phyloP scores from a whole-genome alignment of 2,113 vertebrate species.

The Dascyllus trimaculatus region DNA sequence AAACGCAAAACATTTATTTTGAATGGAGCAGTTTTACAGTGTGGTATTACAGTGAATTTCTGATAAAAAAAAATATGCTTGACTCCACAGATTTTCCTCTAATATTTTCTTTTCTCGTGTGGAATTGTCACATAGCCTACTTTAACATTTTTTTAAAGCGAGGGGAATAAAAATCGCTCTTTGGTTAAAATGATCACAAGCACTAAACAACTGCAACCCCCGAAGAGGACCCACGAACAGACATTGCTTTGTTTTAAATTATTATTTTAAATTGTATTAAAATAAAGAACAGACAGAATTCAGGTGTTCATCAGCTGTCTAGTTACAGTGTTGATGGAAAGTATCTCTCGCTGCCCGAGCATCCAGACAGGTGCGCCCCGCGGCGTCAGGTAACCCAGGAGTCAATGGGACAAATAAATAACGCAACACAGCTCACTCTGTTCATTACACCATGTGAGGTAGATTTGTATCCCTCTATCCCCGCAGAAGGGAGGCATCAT shows the following conservation, averaged over 20 bases:
- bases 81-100: background rate
- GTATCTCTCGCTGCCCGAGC: conserved; percentile 46
- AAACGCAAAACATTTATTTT: no score
- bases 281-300: conserved; percentile 12
- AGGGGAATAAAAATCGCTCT: background rate
- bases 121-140: no score
- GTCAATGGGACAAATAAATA: conserved; percentile 81
- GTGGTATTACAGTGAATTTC: background rate
- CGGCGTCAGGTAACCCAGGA: conserved; percentile 69
- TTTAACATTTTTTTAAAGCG: background rate
- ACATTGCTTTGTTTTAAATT: background rate
- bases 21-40: background rate
- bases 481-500: conserved; percentile 62
- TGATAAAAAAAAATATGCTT: background rate
- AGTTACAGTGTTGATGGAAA: conserved; percentile 39
- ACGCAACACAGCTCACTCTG: conserved; percentile 63
- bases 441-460: conserved; percentile 71
- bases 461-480: conserved; percentile 55
- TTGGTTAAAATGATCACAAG: background rate
- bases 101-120: background rate
- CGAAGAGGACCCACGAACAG: background rate
- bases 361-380: conserved; percentile 52
- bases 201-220: background rate
- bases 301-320: conserved; percentile 45
- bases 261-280: conserved; percentile 8